Evolutionary conservation across 2,113 vertebrate species (phyloP), one percentile per base, ranked within the genome.

Genomic region (Sarotherodon lohbergeri): DNA sequence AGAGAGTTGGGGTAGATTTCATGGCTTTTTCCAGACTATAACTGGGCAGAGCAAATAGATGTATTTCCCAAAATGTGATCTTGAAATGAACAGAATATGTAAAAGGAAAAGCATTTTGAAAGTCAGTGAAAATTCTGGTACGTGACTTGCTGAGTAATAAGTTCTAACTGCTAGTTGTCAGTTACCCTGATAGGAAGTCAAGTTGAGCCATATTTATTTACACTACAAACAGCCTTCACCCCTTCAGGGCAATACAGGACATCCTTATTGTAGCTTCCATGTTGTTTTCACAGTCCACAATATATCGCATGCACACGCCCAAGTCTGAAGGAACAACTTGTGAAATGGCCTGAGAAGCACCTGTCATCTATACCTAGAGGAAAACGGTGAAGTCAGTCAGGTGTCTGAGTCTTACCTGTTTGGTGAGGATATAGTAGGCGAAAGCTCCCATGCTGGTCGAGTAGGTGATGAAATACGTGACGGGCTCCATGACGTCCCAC

Each of bases 401-500:
- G 1, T 71, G 4, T 61, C 5, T 34, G 39, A 52, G 7, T 76
- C 90, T 86, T 85, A 34, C 98, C 97, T 98, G 97, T 83, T 97
- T 98, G 41, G 98, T 99, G 59, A 99, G 96, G 57, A 99, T 85
- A 3, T 97, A 99, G 91, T 99, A 99, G 32, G 97, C 95, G 1
- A 98, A 98, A 84, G 96, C 97, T 80, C 96, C 97, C 80, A 99
- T 98, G 95, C 98, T 97, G 66, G 98, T 99, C 39, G 95, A 96
- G 0, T 98, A 97, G 32, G 98, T 98, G 94, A 99, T 96, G 95
- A 99, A 99, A 91, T 98, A 99, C 0, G 98, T 99, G 68, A 99
- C 97, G 0, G 98, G 98, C 82, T 99, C 98, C 97, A 99, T 99
- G 91, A 99, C 97, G 41, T 99, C 98, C 98, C 98, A 99, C 0